A percentile compares a stretch with the other conserved stretches of the same genome.
Conservation (phyloP, 2,888 invertebrate genomes). For the Reticulitermes lucifugus region DNA sequence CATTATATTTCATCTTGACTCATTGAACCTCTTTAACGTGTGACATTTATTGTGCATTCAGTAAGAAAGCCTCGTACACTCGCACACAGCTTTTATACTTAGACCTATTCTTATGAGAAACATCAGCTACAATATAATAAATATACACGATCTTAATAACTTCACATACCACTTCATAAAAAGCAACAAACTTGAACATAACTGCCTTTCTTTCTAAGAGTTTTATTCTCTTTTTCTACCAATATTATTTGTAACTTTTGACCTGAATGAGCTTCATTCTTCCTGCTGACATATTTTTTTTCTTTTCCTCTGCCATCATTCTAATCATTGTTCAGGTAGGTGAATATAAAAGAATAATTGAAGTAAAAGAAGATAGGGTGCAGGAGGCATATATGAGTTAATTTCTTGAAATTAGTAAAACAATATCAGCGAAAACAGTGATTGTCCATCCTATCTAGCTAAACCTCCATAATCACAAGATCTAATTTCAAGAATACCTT, state of each 20-base stretch:
- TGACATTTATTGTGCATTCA: not conserved
- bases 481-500: too few species aligned
- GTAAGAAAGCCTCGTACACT: not conserved
- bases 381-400: too few species aligned
- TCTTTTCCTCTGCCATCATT: slow-evolving; percentile 1
- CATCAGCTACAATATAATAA: not conserved
- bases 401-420: too few species aligned
- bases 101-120: not conserved
- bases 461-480: too few species aligned
- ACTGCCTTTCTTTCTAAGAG: slow-evolving; percentile 12
- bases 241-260: slow-evolving; percentile 28
- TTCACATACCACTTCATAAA: not conserved
- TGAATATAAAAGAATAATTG: not conserved
- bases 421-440: too few species aligned
- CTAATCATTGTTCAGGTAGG: slow-evolving; percentile 5
- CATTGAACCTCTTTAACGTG: slow-evolving; percentile 1
- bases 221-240: slow-evolving; percentile 12
- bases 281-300: slow-evolving; percentile 13
- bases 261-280: slow-evolving; percentile 7
- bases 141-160: slow-evolving; percentile 12
- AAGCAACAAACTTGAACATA: not conserved
- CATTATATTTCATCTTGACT: not conserved
- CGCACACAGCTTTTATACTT: not conserved
- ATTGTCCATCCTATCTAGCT: too few species aligned
- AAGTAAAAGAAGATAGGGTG: too few species aligned